Base-by-base conservation (phyloP, 2,888 invertebrate genomes). In the Sphaerophoria taeniata region DNA sequence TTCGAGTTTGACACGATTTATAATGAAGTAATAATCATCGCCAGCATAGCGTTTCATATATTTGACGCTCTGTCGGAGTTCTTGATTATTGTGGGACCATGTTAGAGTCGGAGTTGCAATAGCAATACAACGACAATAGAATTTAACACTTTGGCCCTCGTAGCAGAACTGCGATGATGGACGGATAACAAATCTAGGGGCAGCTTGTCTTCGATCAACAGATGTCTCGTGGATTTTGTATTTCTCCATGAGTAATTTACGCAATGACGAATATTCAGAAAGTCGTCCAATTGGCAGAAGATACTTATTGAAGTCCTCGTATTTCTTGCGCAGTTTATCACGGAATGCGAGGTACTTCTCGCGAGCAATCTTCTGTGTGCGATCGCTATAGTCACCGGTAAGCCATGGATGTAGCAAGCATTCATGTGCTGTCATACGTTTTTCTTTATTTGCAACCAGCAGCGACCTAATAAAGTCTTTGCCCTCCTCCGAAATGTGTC, bases 351-450 rank as follows among this genome's bases (percentile, higher is more conserved):
- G 94, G 93, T 98, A 99, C 88, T 97, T 94, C 72, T 96, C 95
- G 87, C 96, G 95, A 71, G 97, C 96, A 90, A 99, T 98, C 87
- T 94, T 94, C 87, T 95, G 94, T 0, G 96, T 97, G 89, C 96
- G 94, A 3, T 93, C 94, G 51, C 95, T 95, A 87, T 96, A 96
- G 90, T 97, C 97, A 53, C 98, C 98, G 72, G 96, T 96, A 88
- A 99, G 93, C 99, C 99, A 99, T 53, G 97, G 93, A 93, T 99
- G 99, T 75, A 97, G 93, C 47, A 99, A 92, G 90, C 99, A 98
- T 93, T 99, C 99, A 93, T 99, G 98, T 0, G 99, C 98, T 0
- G 98, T 99, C 97, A 99, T 95, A 90, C 99, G 96, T 92, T 98
- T 97, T 96, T 98, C 98, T 93, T 98, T 99, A 91, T 96, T 98